Evolutionary conservation across 1,140 invertebrate species (phyloP).

Genomic region (Druon quercuslanigerum): DNA sequence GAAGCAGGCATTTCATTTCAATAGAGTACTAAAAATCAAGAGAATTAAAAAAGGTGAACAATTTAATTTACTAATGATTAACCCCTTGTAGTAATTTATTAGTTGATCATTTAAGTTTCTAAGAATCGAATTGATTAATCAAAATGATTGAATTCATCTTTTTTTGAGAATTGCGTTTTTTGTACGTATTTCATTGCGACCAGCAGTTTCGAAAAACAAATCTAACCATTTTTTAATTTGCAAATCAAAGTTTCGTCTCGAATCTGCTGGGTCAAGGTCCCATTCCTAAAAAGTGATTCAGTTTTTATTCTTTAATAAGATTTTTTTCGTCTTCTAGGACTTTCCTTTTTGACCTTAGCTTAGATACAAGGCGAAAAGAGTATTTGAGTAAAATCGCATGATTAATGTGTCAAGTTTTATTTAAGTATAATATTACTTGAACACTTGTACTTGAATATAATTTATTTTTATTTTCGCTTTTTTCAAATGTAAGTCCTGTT

Average conservation of each 20-base stretch:
- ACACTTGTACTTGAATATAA: constrained; percentile 35
- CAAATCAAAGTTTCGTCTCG: background rate
- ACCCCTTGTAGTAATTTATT: too few species aligned
- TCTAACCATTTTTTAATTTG: background rate
- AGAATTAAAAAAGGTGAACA: too few species aligned
- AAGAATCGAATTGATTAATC: too few species aligned
- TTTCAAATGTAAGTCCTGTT: background rate
- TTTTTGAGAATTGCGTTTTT: constrained; percentile 5
- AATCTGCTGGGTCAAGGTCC: constrained; percentile 17
- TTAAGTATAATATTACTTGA: constrained; percentile 34
- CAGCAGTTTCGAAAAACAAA: constrained; percentile 23
- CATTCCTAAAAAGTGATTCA: constrained; percentile 20
- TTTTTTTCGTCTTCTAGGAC: constrained; percentile 24
- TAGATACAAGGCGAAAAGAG: constrained; percentile 17
- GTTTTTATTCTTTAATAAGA: constrained; percentile 10
- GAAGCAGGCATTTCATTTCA: too few species aligned
- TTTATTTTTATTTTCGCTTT: constrained; percentile 25
- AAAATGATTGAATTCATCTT: background rate
- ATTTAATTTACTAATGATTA: too few species aligned
- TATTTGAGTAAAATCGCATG: constrained; percentile 21
- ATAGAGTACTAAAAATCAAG: too few species aligned
- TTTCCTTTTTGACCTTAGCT: constrained; percentile 15
- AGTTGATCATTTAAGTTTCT: too few species aligned
- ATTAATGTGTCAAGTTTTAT: constrained; percentile 5
- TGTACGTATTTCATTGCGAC: constrained; percentile 26